Base-by-base conservation (phyloP, 2,113 vertebrate genomes). In the Percina caprodes region DNA sequence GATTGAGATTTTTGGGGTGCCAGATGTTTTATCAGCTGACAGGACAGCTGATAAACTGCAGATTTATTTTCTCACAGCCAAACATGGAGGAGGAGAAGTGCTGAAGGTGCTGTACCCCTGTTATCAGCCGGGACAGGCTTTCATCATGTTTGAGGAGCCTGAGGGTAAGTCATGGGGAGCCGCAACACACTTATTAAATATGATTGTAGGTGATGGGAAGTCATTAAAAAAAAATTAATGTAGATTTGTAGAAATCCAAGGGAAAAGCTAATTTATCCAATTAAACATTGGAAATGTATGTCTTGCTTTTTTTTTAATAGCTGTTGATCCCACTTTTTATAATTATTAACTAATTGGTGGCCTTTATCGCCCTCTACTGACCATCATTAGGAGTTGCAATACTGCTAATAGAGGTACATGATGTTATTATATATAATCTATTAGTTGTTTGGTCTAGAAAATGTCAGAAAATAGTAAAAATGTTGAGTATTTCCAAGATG, bases 71-170 rank as follows among this genome's bases (percentile, higher is more conserved):
- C 73, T 89, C 52, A 78, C 51, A 48, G 58, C 46, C 4, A 45
- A 58, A 6, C 78, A 93, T 19, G 79, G 79, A 10, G 93, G 93
- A 2, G 93, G 74, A 4, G 90, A 92, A 18, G 89, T 91, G 9
- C 69, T 77, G 59, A 52, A 45, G 16, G 88, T 92, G 55, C 10
- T 85, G 23, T 93, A 90, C 74, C 89, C 90, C 3, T 83, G 83
- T 0, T 14, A 59, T 23, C 26, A 30, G 13, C 42, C 73, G 18
- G 85, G 84, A 14, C 83, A 83, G 69, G 94, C 92, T 5, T 79
- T 89, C 24, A 61, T 94, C 58, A 62, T 76, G 6, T 94, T 91
- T 70, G 82, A 91, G 68, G 49, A 69, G 9, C 35, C 69, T 1
- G 63, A 90, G 79, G 91, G 90, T 92, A 76, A 74, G 65, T 73